Evolutionary conservation across 2,113 vertebrate species (phyloP), one percentile per base, ranked within the genome.

Genomic region (Calcarius ornatus): DNA sequence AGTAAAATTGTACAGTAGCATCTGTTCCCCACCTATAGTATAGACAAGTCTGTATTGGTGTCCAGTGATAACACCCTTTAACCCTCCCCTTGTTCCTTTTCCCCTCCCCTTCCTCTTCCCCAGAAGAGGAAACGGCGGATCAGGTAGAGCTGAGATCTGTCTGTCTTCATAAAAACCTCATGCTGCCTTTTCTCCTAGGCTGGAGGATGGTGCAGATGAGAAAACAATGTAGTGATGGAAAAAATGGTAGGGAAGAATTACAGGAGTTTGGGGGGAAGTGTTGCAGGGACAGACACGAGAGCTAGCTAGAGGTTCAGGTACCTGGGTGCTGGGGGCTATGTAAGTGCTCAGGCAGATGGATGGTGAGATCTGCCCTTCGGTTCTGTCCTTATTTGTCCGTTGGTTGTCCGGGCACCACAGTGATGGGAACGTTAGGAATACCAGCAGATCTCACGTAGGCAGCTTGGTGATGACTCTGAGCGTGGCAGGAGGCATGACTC

Each of bases 351-450:
- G 83, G 71, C 72, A 65, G 72, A 86, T 64, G 4, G 15, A 81
- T 1, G 2, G 77, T 93, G 69, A 96, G 94, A 42, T 95, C 72
- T 95, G 92, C 45, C 94, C 57, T 77, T 71, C 1, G 2, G 68
- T 93, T 95, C 92, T 96, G 82, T 93, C 96, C 94, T 97, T 97
- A 96, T 97, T 97, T 96, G 95, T 97, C 90, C 2, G 82, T 96
- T 81, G 92, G 68, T 86, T 3, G 43, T 88, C 86, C 4, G 50
- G 80, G 88, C 87, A 94, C 92, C 79, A 63, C 86, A 6, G 87
- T 85, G 92, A 85, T 95, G 91, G 83, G 89, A 83, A 65, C 57
- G 61, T 94, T 93, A 59, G 91, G 86, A 96, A 95, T 94, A 54
- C 87, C 88, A 84, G 83, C 69, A 93, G 88, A 92, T 96, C 92